phyloP scores from a whole-genome alignment of 2,888 invertebrate genomes.

The Drosophila kambysellisi region DNA sequence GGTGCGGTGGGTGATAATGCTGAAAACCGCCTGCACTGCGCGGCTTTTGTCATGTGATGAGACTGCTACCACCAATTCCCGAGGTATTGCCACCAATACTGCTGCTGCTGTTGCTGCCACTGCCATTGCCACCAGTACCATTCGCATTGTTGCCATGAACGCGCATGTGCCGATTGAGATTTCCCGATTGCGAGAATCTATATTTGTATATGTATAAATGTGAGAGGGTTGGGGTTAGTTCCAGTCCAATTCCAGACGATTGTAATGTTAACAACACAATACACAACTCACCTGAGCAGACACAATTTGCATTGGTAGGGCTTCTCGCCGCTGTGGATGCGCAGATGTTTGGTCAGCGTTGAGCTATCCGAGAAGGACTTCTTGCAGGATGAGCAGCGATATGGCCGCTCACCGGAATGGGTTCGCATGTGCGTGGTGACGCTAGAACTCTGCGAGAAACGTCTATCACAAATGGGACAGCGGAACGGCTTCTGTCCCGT shows the following conservation, averaged over 20 bases:
- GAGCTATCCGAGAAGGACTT: conserved; percentile 99
- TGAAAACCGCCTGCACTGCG: conserved; percentile 84
- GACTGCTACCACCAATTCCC: conserved; percentile 77
- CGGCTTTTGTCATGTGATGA: conserved; percentile 88
- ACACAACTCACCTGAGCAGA: conserved; percentile 88
- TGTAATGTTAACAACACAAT: background rate
- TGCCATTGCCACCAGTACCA: conserved; percentile 37
- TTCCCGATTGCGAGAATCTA: conserved; percentile 98
- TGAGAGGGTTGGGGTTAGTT: conserved; percentile 27
- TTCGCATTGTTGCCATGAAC: conserved; percentile 92
- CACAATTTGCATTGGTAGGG: conserved; percentile 99
- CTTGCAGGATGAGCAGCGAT: conserved; percentile 97
- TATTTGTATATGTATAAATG: conserved; percentile 37
- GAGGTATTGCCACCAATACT: conserved; percentile 42
- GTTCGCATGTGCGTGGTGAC: conserved; percentile 99
- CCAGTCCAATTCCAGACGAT: conserved; percentile 24
- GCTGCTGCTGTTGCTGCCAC: conserved; percentile 36
- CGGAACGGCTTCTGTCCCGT: conserved; percentile 99
- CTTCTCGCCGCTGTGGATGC: conserved; percentile 92
- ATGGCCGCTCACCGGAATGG: conserved; percentile 99
- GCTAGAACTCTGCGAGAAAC: conserved; percentile 97
- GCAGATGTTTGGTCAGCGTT: conserved; percentile 97
- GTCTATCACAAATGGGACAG: conserved; percentile 98
- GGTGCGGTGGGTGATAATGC: conserved; percentile 83
- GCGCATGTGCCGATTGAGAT: conserved; percentile 99